A percentile compares a stretch with the other conserved stretches of the same genome.
Conservation (phyloP, 30 jellyfish, hydroid and myxozoan genomes). For the Cassiopea andromeda region DNA sequence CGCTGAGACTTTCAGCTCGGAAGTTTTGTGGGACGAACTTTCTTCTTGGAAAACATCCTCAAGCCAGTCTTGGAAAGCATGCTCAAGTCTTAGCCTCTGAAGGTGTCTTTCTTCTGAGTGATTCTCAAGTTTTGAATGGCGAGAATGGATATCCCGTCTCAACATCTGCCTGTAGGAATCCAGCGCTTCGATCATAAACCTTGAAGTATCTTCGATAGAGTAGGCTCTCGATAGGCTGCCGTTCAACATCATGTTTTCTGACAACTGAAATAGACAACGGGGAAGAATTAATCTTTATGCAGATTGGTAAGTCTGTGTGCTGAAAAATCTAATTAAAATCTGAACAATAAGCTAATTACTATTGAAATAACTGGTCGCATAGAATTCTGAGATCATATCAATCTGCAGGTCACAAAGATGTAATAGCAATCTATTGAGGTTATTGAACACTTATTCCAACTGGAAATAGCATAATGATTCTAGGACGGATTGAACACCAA, state of each 20-base stretch:
- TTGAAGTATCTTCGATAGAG: slow-evolving; percentile 44
- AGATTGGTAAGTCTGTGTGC: slow-evolving; percentile 36
- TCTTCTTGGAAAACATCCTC: not conserved
- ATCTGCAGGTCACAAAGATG: not conserved
- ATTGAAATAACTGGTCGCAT: slow-evolving; percentile 3
- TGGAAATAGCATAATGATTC: no score
- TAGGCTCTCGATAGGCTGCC: slow-evolving; percentile 30
- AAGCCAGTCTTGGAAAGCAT: slow-evolving; percentile 24
- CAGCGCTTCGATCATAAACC: slow-evolving; percentile 33
- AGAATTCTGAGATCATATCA: not conserved
- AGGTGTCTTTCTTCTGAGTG: not conserved
- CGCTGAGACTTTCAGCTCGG: not conserved
- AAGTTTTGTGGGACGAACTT: not conserved
- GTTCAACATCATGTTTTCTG: slow-evolving; percentile 7
- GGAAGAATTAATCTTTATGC: not conserved
- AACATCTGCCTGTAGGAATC: slow-evolving; percentile 29
- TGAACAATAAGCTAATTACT: slow-evolving; percentile 33
- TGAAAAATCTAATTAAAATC: slow-evolving; percentile 39
- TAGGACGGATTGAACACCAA: no score
- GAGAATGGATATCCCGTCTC: not conserved
- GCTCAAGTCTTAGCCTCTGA: not conserved
- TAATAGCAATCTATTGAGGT: no score
- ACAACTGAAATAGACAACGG: slow-evolving; percentile 27
- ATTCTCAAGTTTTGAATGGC: not conserved
- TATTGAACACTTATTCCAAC: no score